Base-by-base conservation (phyloP, 2,888 invertebrate species). In the Callyntrura sp. region DNA sequence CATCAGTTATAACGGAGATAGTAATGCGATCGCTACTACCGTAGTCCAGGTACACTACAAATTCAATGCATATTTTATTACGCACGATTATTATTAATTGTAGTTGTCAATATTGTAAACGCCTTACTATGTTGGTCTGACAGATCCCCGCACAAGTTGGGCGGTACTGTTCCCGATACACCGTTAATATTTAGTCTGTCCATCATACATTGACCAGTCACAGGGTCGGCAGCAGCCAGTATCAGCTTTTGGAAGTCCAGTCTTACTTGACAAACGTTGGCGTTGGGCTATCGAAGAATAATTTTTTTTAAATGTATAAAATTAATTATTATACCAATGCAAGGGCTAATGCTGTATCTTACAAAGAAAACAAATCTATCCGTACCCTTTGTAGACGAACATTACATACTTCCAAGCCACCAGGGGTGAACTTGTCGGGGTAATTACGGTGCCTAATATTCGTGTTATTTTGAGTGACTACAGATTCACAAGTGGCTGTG, bases 391-490 rank as follows among this genome's bases (percentile, higher is more conserved):
- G 91, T 14, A 93, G 85, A 5, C 92, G 90, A 43, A 92, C 85
- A 73, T 92, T 93, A 82, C 93, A 93, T 8, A 93, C 89, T 90
- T 93, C 93, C n/a, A 93, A 60, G 0, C 92, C 92, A 55, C 62
- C 45, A 4, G 93, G 92, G 20, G 55, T 86, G 82, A 92, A 92
- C 5, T 83, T 20, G 20, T 90, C 88, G 0, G 93, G 93, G 55
- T 51, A 90, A 28, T 92, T 91, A 35, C 85, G 68, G 65, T 88
- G 92, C 8, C 92, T 88, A 55, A 93, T 92, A 70, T 92, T 91
- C 5, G 92, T 93, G 55, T 92, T 92, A 55, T 93, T 93, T 23
- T 88, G 87, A 17, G 83, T 90, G 11, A 92, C 86, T 5, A 89
- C 84, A 0, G 92, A 90, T 17, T 92, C 93, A 78, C 93, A 93